A percentile compares a stretch with the other conserved stretches of the same genome.
Evolutionary conservation across 2,888 invertebrate species (phyloP).

Genomic region (Mimachlamys varia): DNA sequence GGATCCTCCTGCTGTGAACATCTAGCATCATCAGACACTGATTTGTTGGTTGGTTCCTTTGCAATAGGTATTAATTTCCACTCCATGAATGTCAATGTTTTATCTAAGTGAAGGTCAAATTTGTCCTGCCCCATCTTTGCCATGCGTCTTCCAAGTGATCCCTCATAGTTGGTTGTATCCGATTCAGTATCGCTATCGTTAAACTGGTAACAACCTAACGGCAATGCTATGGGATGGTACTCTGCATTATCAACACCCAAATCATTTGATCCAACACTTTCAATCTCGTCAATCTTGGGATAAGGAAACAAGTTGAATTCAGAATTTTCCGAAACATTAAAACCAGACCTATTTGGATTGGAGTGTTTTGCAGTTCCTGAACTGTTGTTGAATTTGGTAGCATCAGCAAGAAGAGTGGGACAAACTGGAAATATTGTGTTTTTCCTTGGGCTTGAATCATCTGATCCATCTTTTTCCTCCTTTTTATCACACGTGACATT

Average conservation of each 20-base stretch:
- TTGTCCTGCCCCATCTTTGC: constrained; percentile 46
- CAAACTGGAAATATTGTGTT: not conserved
- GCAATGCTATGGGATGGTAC: constrained; percentile 47
- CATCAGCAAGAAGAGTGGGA: not conserved
- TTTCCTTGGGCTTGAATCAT: not conserved
- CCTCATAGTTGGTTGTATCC: not conserved
- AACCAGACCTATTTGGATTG: not conserved
- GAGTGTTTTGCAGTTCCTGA: not conserved
- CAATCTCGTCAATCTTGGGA: not conserved
- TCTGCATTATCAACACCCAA: constrained; percentile 40
- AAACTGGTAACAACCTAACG: constrained; percentile 44
- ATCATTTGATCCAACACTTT: constrained; percentile 1
- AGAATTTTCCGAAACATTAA: not conserved
- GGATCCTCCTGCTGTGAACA: not conserved
- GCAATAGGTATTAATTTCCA: constrained; percentile 41
- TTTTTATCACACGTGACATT: not conserved
- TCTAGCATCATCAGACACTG: not conserved
- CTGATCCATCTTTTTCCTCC: not conserved
- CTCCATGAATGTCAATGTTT: constrained; percentile 38
- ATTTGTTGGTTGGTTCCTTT: constrained; percentile 32
- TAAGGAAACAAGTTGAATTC: not conserved
- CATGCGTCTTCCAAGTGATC: constrained; percentile 45
- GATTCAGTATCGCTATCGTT: constrained; percentile 42
- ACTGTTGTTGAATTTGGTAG: not conserved
- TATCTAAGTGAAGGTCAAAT: constrained; percentile 44